Evolutionary conservation across 2,797 vertebrate genomes (phyloP).

Genomic region (Mus caroli): DNA sequence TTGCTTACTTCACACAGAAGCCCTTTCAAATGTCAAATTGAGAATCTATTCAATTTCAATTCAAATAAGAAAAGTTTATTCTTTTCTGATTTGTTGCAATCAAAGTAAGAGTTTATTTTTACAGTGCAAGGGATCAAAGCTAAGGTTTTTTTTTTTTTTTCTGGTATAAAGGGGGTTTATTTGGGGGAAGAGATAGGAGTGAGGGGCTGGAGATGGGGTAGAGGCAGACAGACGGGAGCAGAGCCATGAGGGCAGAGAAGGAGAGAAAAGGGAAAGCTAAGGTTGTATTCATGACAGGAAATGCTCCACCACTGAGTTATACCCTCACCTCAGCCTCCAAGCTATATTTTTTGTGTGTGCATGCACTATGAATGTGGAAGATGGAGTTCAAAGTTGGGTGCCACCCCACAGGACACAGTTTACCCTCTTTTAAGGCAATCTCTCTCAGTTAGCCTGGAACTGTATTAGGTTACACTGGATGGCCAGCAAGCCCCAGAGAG

Average conservation of each 20-base stretch:
- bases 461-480: neutral
- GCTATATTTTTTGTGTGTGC: neutral
- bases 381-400: neutral
- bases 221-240: too few species aligned
- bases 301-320: neutral
- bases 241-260: too few species aligned
- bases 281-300: neutral
- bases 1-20: constrained; percentile 46
- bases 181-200: too few species aligned
- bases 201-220: too few species aligned
- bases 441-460: neutral
- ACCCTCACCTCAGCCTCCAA: neutral
- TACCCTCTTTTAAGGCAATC: too few species aligned
- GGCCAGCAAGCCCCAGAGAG: neutral
- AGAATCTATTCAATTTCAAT: neutral
- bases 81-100: constrained; percentile 42
- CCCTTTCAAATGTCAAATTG: neutral
- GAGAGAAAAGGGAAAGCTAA: too few species aligned
- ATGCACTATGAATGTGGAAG: neutral
- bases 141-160: neutral
- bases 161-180: neutral
- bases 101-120: constrained; percentile 31
- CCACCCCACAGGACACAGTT: neutral
- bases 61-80: constrained; percentile 4
- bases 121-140: neutral